phyloP scores from a whole-genome alignment of 2,888 invertebrate species.

The Boloria selene region DNA sequence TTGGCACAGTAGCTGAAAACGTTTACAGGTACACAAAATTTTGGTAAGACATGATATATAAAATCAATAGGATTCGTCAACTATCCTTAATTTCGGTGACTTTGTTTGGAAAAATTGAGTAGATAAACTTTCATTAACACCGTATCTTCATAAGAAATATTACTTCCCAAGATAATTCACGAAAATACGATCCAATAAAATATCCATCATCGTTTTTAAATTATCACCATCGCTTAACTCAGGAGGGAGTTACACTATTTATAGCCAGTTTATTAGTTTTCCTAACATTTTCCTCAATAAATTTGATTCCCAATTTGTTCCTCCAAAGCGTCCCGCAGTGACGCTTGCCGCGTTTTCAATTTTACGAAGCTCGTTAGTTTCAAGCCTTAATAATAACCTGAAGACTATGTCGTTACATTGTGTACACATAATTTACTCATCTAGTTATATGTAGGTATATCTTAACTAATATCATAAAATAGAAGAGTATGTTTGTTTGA shows the following conservation, averaged over 20 bases:
- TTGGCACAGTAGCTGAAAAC: too few relatives aligned
- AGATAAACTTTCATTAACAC: not conserved
- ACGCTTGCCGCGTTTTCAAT: constrained; percentile 30
- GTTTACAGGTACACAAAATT: too few relatives aligned
- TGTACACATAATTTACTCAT: not conserved
- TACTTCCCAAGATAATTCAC: not conserved
- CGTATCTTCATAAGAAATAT: not conserved
- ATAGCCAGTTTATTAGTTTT: constrained; percentile 16
- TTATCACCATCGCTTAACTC: constrained; percentile 17
- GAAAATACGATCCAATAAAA: not conserved
- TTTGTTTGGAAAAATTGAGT: too few relatives aligned
- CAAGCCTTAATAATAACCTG: constrained; percentile 22
- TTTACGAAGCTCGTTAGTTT: constrained; percentile 28
- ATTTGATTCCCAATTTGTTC: constrained; percentile 24
- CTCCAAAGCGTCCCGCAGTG: constrained; percentile 28
- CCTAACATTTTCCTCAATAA: constrained; percentile 22
- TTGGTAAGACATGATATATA: too few relatives aligned
- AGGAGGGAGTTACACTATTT: constrained; percentile 17
- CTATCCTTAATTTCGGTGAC: too few relatives aligned
- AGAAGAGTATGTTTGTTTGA: too few relatives aligned
- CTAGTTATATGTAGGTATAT: too few relatives aligned
- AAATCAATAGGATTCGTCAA: too few relatives aligned
- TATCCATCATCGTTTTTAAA: constrained; percentile 1
- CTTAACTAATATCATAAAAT: too few relatives aligned
- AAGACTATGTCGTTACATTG: constrained; percentile 13